Evolutionary conservation across 2,797 vertebrate genomes (phyloP), one percentile per base, ranked within the genome.

Genomic region (Rhynchotus rufescens): DNA sequence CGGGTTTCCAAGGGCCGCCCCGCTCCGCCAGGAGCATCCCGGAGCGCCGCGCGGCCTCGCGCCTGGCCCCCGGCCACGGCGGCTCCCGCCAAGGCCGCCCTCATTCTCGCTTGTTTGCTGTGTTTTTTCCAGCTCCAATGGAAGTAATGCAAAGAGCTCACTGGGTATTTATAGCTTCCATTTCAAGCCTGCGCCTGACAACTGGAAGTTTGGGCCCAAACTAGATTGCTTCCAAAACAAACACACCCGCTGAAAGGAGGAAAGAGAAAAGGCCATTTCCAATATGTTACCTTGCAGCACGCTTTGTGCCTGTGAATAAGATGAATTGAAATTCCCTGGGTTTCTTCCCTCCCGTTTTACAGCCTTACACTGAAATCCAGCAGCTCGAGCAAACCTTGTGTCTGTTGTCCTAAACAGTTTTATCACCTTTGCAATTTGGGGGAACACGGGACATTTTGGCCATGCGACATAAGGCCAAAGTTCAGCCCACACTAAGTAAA

Each of bases 61-160:
- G 42, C 49, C 93, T 97, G 97, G 97, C 88, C 57, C 85, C 16
- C 1, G 11, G 93, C 97, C 98, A 49, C 49, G 22, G 6, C 23
- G 23, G 47, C 47, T 49, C 47, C 47, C 22, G 15, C 97, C 96
- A 94, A 1, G 47, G 84, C 71, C 83, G 76, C 82, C 59, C 25
- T 51, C 82, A 5, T 49, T 92, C 32, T 30, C 4, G 4, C 36
- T 34, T 74, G 28, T 28, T 69, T 57, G 30, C 13, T 51, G 13
- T 61, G 3, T 73, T 95, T 88, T 95, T 71, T 91, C 94, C 95
- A 67, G 86, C 88, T 93, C 3, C 2, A 92, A 57, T 82, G 94
- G 93, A 94, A 93, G 92, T 79, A 89, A 80, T 8, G 79, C 90
- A 92, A 95, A 65, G 91, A 91, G 95, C 92, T 85, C 44, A 36